A percentile compares a stretch with the other conserved stretches of the same genome.
phyloP scores from a whole-genome alignment of 2,888 invertebrate species.

The Mythimna impura region DNA sequence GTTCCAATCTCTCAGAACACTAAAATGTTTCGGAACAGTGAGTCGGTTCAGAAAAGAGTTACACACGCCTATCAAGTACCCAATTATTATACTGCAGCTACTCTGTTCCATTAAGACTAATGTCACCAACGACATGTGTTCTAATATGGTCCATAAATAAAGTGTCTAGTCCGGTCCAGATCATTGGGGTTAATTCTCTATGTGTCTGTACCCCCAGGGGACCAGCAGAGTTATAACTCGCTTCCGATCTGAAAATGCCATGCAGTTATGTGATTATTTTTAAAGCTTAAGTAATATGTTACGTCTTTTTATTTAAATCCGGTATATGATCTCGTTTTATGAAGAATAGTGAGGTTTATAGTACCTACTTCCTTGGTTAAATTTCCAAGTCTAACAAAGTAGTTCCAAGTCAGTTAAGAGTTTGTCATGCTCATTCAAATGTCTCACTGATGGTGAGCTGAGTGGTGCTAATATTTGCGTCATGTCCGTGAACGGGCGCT shows the following conservation, averaged over 20 bases:
- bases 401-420: too few relatives aligned
- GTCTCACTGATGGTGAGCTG: too few relatives aligned
- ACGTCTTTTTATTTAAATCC: constrained; percentile 13
- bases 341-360: neutral
- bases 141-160: constrained; percentile 53
- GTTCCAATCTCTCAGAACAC: too few relatives aligned
- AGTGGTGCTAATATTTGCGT: too few relatives aligned
- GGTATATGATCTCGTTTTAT: neutral
- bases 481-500: too few relatives aligned
- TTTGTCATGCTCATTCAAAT: too few relatives aligned
- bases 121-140: constrained; percentile 36
- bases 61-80: too few relatives aligned
- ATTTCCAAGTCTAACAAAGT: too few relatives aligned
- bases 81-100: constrained; percentile 4
- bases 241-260: constrained; percentile 32
- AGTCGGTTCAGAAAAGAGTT: too few relatives aligned
- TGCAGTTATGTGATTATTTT: constrained; percentile 16
- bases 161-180: constrained; percentile 29
- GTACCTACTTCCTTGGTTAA: too few relatives aligned
- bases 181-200: constrained; percentile 61
- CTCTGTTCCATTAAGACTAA: constrained; percentile 36
- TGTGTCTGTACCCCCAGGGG: constrained; percentile 36
- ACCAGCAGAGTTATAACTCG: constrained; percentile 37
- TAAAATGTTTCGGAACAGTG: too few relatives aligned
- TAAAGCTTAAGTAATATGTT: neutral